phyloP scores from a whole-genome alignment of 37 sponge, comb jelly and placozoan genomes.

The Halichondria panicea region DNA sequence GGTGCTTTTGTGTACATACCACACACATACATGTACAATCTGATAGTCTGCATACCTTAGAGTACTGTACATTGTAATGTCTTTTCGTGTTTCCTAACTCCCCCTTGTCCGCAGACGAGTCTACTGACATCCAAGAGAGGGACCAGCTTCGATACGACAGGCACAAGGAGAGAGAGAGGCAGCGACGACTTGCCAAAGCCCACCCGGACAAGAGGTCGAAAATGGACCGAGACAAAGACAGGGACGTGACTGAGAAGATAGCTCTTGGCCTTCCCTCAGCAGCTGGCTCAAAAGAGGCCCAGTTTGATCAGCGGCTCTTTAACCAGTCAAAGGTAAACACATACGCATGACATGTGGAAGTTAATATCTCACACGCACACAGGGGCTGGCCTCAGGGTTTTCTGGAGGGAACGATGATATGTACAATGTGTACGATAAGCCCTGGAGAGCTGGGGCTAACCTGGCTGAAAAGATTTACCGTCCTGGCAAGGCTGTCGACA shows the following conservation, averaged over 20 bases:
- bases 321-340: conserved; percentile 75
- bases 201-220: conserved; percentile 73
- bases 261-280: conserved; percentile 90
- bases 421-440: conserved; percentile 98
- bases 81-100: not conserved
- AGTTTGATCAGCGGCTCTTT: conserved; percentile 97
- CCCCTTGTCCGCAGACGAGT: conserved; percentile 41
- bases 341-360: not conserved
- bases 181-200: conserved; percentile 87
- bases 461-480: conserved; percentile 85
- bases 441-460: conserved; percentile 91
- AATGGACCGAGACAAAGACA: conserved; percentile 78
- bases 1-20: not conserved
- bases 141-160: conserved; percentile 93
- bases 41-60: not conserved
- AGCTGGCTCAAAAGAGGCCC: conserved; percentile 60
- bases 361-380: not conserved
- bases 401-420: conserved; percentile 78
- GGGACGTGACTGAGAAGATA: conserved; percentile 95
- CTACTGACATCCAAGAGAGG: conserved; percentile 65
- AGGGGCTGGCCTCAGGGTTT: conserved; percentile 89
- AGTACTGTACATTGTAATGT: not conserved
- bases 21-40: not conserved
- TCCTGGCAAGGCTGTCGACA: conserved; percentile 90
- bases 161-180: conserved; percentile 97